A percentile compares a stretch with the other conserved stretches of the same genome.
phyloP scores from a whole-genome alignment of 2,113 vertebrate genomes.

The Platycercus adscitus region DNA sequence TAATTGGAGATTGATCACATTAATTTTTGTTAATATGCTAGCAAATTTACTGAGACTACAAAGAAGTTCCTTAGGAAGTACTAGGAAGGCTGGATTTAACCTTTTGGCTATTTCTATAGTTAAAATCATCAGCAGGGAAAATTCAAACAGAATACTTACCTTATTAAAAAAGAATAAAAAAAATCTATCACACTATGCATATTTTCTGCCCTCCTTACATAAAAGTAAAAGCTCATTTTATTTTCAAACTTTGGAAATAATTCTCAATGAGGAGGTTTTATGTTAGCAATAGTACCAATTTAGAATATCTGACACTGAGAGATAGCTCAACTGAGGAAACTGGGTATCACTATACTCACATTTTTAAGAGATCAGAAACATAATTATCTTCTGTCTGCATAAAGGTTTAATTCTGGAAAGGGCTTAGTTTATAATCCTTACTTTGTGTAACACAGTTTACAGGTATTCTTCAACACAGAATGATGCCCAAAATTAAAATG shows the following conservation, averaged over 20 bases:
- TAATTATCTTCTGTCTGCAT: not conserved
- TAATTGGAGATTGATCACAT: not conserved
- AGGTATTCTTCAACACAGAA: not conserved
- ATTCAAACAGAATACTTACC: not conserved
- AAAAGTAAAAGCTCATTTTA: not conserved
- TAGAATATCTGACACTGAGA: not conserved
- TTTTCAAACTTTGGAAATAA: not conserved
- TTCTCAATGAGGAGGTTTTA: not conserved
- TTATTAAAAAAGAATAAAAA: not conserved
- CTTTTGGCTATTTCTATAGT: not conserved
- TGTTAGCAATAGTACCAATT: not conserved
- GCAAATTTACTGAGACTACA: not conserved
- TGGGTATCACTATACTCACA: not conserved
- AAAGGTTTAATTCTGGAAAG: not conserved
- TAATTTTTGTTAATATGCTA: not conserved
- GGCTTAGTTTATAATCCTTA: not conserved
- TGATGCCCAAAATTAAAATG: not conserved
- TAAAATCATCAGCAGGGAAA: not conserved
- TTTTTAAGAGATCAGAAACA: not conserved
- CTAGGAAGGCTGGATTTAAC: not conserved
- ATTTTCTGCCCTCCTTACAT: not conserved
- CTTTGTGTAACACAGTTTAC: not conserved
- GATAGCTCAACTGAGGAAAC: not conserved
- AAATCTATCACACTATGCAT: not conserved
- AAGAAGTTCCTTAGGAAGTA: not conserved